phyloP scores from a whole-genome alignment of 2,797 vertebrate genomes.

The Erithacus rubecula region DNA sequence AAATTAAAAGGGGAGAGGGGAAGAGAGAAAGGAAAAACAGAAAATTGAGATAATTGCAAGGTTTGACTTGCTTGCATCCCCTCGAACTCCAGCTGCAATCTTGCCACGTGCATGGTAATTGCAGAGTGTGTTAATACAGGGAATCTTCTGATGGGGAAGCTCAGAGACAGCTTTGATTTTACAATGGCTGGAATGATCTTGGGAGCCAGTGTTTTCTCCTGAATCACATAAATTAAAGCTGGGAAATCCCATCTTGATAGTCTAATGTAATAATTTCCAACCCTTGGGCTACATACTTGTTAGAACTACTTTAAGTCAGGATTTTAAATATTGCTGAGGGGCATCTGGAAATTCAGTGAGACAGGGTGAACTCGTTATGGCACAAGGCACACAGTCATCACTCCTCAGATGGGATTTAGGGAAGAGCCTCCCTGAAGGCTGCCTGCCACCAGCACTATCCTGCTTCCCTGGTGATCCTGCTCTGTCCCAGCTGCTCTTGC shows the following conservation, averaged over 20 bases:
- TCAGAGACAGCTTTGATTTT: not conserved
- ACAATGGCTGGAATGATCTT: not conserved
- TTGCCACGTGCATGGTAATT: not conserved
- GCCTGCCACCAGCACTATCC: not conserved
- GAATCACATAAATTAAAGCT: not conserved
- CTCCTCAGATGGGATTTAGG: not conserved
- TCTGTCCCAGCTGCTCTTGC: not conserved
- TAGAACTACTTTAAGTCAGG: not conserved
- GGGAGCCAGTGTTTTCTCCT: not conserved
- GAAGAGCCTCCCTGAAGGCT: not conserved
- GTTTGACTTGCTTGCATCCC: not conserved
- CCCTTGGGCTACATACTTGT: not conserved
- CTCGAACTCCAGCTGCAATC: not conserved
- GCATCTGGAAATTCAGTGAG: not conserved
- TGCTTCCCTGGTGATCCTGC: not conserved
- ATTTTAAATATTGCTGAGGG: not conserved
- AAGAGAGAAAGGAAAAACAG: not conserved
- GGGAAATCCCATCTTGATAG: not conserved
- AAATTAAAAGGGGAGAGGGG: not conserved
- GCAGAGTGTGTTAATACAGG: not conserved
- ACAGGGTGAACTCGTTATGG: accelerated
- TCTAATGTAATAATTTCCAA: not conserved
- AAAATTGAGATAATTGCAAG: not conserved
- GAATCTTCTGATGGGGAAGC: not conserved
- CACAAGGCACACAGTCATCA: not conserved